Percentiles rank a stretch among this genome's conserved stretches.
phyloP scores from a whole-genome alignment of 2,113 vertebrate species.

The Clinocottus analis region DNA sequence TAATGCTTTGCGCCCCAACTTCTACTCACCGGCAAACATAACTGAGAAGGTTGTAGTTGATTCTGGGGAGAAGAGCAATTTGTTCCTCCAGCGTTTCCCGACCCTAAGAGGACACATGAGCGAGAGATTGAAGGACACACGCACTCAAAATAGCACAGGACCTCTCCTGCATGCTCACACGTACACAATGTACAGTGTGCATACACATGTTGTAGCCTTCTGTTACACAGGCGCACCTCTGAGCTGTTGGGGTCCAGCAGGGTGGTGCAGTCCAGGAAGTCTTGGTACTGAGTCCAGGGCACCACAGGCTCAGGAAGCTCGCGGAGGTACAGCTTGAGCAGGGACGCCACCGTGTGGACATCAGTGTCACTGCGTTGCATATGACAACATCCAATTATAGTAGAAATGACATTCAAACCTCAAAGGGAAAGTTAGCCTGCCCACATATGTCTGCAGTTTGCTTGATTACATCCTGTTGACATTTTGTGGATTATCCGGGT shows the following conservation, averaged over 20 bases:
- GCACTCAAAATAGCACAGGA: background rate
- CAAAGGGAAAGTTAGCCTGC: background rate
- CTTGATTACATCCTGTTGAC: no score
- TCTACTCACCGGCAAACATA: slow-evolving; percentile 91
- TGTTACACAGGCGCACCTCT: slow-evolving; percentile 77
- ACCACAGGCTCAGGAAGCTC: slow-evolving; percentile 94
- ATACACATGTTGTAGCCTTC: background rate
- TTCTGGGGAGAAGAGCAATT: slow-evolving; percentile 87
- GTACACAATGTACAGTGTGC: background rate
- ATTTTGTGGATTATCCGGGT: no score
- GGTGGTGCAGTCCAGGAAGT: slow-evolving; percentile 90
- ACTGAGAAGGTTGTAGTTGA: slow-evolving; percentile 95
- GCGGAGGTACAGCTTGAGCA: slow-evolving; percentile 95
- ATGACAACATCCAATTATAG: background rate
- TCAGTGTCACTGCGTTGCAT: slow-evolving; percentile 90
- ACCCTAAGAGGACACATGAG: slow-evolving; percentile 79
- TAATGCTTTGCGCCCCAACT: background rate
- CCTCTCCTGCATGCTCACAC: background rate
- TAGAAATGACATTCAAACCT: background rate
- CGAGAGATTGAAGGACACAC: background rate
- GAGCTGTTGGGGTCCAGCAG: slow-evolving; percentile 77
- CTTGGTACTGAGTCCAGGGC: slow-evolving; percentile 95
- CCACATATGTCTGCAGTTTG: no score
- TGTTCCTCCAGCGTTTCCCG: slow-evolving; percentile 88
- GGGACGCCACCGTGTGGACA: slow-evolving; percentile 98